A percentile compares a stretch with the other conserved stretches of the same genome.
Conservation (phyloP, 1,140 invertebrate species). For the Anastatus disparis region DNA sequence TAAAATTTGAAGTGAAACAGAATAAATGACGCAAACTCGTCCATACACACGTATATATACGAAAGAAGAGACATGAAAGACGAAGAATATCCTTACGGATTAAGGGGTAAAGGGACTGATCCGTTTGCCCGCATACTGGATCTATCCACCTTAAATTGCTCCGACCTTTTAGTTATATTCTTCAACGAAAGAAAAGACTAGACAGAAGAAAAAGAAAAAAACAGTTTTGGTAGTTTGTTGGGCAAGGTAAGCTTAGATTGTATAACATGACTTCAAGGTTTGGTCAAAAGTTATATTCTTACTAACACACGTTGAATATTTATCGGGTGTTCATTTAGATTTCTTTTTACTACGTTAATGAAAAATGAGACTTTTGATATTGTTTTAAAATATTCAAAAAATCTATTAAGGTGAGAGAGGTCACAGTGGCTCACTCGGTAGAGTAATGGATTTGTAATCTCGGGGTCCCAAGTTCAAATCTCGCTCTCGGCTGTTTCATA, state of each 20-base stretch:
- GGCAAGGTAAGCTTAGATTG: background rate
- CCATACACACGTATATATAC: background rate
- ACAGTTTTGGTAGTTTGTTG: no score
- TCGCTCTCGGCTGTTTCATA: no score
- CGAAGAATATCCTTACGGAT: slow-evolving; percentile 11
- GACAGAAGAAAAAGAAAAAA: background rate
- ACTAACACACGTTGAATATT: slow-evolving; percentile 21
- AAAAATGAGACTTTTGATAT: no score
- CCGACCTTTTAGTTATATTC: slow-evolving; percentile 16
- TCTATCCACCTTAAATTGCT: slow-evolving; percentile 35
- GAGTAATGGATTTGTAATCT: no score
- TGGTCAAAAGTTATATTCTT: no score
- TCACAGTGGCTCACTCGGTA: no score
- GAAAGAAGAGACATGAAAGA: background rate
- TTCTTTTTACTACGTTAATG: no score
- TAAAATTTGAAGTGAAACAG: no score
- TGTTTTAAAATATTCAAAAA: no score
- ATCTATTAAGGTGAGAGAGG: no score
- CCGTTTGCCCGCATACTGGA: slow-evolving; percentile 3
- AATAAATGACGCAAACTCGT: no score
- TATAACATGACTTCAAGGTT: slow-evolving; percentile 8
- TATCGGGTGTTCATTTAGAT: background rate
- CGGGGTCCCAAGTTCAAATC: no score
- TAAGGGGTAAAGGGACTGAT: slow-evolving; percentile 22
- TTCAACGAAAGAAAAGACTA: background rate